Percentiles rank a stretch among this genome's conserved stretches.
phyloP scores from a whole-genome alignment of 2,888 invertebrate genomes.

The Lamellibrachia satsuma region DNA sequence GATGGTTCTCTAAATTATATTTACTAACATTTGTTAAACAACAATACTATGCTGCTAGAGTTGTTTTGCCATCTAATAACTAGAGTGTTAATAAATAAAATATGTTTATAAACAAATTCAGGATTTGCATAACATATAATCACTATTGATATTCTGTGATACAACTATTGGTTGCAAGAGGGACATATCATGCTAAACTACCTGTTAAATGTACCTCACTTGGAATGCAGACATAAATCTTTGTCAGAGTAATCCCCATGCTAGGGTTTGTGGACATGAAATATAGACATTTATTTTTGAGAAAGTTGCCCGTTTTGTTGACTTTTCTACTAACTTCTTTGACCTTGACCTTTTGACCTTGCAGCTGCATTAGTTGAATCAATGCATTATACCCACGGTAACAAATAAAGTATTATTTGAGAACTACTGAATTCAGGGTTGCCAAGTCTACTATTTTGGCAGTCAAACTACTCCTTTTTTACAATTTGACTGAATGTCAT shows the following conservation, averaged over 20 bases:
- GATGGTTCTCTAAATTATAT: background rate
- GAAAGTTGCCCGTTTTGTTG: background rate
- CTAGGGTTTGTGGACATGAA: background rate
- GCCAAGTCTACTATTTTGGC: too few species aligned
- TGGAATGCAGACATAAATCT: background rate
- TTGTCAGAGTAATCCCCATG: background rate
- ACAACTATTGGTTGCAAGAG: background rate
- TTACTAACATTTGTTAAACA: background rate
- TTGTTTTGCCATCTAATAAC: background rate
- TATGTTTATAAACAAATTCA: slow-evolving; percentile 4
- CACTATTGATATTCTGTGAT: background rate
- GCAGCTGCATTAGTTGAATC: background rate
- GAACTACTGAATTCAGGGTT: background rate
- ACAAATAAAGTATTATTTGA: background rate
- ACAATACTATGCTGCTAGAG: background rate
- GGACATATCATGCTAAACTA: background rate
- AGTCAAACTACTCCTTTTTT: too few species aligned
- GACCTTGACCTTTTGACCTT: background rate
- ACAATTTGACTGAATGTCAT: too few species aligned
- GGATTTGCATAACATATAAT: background rate
- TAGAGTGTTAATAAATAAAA: background rate
- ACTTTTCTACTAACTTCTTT: background rate
- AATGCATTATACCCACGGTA: background rate
- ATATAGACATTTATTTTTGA: background rate
- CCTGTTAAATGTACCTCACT: background rate